A percentile compares a stretch with the other conserved stretches of the same genome.
These are phyloP conservation scores for Marasmarcha lunaedactyla DNA, from an alignment of 2,888 invertebrate species.

Conservation along the genomic window DNA sequence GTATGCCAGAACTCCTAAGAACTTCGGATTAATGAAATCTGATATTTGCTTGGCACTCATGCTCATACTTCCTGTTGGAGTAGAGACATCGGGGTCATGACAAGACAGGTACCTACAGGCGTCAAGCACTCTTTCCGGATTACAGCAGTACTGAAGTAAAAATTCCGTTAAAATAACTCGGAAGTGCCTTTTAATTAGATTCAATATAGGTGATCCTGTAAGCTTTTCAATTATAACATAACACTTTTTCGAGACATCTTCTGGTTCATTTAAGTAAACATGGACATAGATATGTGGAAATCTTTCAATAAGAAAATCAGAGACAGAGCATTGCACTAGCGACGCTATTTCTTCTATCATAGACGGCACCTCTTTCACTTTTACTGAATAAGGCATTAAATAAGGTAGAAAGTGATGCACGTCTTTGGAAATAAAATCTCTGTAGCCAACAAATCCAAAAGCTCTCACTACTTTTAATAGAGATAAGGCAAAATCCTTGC, in stretches of 20 bases:
- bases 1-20: constrained; percentile 81
- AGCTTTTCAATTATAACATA: constrained; percentile 72
- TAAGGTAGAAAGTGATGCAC: constrained; percentile 76
- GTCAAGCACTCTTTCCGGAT: constrained; percentile 70
- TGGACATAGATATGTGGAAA: constrained; percentile 80
- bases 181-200: constrained; percentile 74
- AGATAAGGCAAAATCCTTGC: constrained; percentile 69
- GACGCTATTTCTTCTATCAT: constrained; percentile 75
- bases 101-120: constrained; percentile 70
- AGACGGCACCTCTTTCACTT: constrained; percentile 63
- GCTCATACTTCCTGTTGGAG: constrained; percentile 33
- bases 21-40: constrained; percentile 77
- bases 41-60: constrained; percentile 65
- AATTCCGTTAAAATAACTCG: constrained; percentile 75
- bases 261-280: constrained; percentile 73
- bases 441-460: constrained; percentile 76
- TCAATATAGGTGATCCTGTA: constrained; percentile 66
- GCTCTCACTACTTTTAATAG: constrained; percentile 74
- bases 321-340: constrained; percentile 67
- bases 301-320: constrained; percentile 73
- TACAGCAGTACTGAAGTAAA: constrained; percentile 73
- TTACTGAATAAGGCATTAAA: constrained; percentile 71
- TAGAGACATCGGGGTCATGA: constrained; percentile 64
- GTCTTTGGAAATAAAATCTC: constrained; percentile 78
- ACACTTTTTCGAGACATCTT: constrained; percentile 70